Conservation (phyloP, 2,797 vertebrate species). For the Hyperoplus immaculatus region DNA sequence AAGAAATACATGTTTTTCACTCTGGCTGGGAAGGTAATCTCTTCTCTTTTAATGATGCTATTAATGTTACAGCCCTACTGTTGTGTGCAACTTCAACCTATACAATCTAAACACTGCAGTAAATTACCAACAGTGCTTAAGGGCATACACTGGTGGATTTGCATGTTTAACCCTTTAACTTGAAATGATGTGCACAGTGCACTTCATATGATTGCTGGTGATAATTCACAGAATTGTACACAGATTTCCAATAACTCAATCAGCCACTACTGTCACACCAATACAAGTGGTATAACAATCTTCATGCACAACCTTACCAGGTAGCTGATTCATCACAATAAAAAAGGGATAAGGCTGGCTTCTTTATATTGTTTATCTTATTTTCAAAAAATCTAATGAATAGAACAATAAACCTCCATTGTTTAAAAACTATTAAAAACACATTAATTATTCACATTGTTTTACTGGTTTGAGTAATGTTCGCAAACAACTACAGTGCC, state of each 20-base stretch:
- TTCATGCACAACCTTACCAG: background rate
- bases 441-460: background rate
- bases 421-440: background rate
- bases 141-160: slow-evolving; percentile 47
- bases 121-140: slow-evolving; percentile 12
- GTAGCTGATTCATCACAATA: background rate
- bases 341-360: background rate
- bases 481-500: slow-evolving; percentile 16
- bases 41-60: slow-evolving; percentile 50
- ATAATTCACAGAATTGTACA: slow-evolving; percentile 1
- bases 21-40: slow-evolving; percentile 18
- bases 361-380: background rate
- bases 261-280: background rate
- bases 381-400: slow-evolving; percentile 2
- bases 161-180: slow-evolving; percentile 27
- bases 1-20: slow-evolving; percentile 54
- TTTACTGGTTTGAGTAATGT: slow-evolving; percentile 14
- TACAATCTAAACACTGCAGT: slow-evolving; percentile 13
- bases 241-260: background rate
- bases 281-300: background rate
- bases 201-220: slow-evolving; percentile 7
- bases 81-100: slow-evolving; percentile 23
- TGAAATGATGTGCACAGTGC: background rate
- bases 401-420: background rate
- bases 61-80: slow-evolving; percentile 35